A percentile compares a stretch with the other conserved stretches of the same genome.
phyloP scores from a whole-genome alignment of 2,888 invertebrate genomes.

The Hirudinaria manillensis region DNA sequence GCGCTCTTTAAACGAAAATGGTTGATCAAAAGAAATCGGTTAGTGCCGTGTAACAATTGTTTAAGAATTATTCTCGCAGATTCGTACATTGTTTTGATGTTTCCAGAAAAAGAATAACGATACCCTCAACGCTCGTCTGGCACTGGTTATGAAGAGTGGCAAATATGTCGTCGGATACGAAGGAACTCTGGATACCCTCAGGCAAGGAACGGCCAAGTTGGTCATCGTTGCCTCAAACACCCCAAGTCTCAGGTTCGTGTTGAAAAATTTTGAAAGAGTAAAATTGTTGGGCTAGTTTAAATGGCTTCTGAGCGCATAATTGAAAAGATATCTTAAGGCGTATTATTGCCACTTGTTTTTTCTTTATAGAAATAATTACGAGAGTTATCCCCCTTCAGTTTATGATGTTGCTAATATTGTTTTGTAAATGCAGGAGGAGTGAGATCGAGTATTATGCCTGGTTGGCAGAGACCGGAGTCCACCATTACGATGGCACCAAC shows the following conservation, averaged over 20 bases:
- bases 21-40: conserved; percentile 30
- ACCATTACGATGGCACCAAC: conserved; percentile 98
- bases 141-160: conserved; percentile 98
- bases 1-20: neutral
- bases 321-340: conserved; percentile 23
- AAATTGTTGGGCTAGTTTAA: conserved; percentile 1
- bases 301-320: conserved; percentile 26
- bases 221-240: conserved; percentile 98
- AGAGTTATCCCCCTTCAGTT: no score
- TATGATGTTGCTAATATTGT: neutral
- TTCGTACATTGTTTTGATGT: neutral
- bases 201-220: conserved; percentile 98
- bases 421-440: conserved; percentile 69
- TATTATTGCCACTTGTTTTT: neutral
- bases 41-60: neutral
- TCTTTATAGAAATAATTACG: neutral
- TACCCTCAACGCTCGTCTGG: conserved; percentile 95
- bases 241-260: conserved; percentile 81
- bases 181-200: conserved; percentile 89
- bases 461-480: conserved; percentile 97
- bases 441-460: conserved; percentile 99
- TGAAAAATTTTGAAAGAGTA: neutral
- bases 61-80: neutral
- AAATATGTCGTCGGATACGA: conserved; percentile 95
- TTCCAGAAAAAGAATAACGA: conserved; percentile 88